These are phyloP conservation scores for Coelopa frigida DNA, from an alignment of 1,140 invertebrate species.

Conservation along the genomic window DNA sequence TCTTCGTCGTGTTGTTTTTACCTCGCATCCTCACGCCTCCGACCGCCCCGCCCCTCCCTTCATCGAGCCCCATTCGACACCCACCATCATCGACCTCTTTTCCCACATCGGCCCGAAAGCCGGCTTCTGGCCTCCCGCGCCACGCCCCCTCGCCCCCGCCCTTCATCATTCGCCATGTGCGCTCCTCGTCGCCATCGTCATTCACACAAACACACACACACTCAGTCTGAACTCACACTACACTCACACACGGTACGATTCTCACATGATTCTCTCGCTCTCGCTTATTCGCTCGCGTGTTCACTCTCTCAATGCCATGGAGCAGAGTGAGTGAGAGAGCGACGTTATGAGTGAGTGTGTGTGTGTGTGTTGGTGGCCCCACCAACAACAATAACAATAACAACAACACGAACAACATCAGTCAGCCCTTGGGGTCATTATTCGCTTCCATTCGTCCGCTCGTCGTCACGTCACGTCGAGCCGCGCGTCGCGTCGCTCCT, in stretches of 20 bases:
- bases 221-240: too few species aligned
- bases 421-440: conserved; percentile 42
- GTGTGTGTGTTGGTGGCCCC: not conserved
- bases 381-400: conserved; percentile 15
- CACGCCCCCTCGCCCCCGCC: not conserved
- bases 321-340: conserved; percentile 2
- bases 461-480: too few species aligned
- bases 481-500: too few species aligned
- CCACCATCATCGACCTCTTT: conserved; percentile 37
- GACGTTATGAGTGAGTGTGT: too few species aligned
- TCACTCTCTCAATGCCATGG: not conserved
- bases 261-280: too few species aligned
- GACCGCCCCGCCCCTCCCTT: not conserved
- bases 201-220: not conserved
- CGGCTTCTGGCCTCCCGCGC: conserved; percentile 2
- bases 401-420: conserved; percentile 18
- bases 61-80: conserved; percentile 13
- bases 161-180: not conserved
- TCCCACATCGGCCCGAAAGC: conserved; percentile 24
- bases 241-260: too few species aligned
- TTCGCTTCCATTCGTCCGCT: too few species aligned
- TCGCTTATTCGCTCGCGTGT: too few species aligned
- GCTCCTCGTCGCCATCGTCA: not conserved
- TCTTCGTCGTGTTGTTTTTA: not conserved
- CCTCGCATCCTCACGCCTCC: not conserved